A percentile compares a stretch with the other conserved stretches of the same genome.
Conservation (phyloP, 92 coral and sea anemone species). For the Porites cylindrica region DNA sequence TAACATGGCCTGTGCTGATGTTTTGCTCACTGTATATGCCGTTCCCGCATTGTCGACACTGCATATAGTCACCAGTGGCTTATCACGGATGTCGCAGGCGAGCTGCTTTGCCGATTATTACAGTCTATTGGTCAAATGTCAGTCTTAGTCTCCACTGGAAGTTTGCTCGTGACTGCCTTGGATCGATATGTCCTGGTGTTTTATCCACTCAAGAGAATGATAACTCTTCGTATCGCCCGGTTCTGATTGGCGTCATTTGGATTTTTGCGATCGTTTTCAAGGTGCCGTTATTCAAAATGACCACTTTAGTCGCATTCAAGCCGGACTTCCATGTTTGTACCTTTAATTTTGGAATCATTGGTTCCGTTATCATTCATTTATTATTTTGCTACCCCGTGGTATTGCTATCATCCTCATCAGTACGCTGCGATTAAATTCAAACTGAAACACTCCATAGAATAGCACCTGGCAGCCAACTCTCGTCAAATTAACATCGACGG, state of each 20-base stretch:
- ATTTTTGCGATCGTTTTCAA: conserved; percentile 45
- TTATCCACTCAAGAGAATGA: too few relatives aligned
- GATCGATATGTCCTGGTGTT: too few relatives aligned
- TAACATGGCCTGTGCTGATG: too few relatives aligned
- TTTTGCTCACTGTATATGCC: too few relatives aligned
- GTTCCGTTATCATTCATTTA: conserved; percentile 18
- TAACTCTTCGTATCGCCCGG: too few relatives aligned
- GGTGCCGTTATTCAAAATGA: conserved; percentile 47
- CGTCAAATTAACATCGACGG: conserved; percentile 55
- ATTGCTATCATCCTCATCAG: conserved; percentile 37
- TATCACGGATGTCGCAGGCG: conserved; percentile 56
- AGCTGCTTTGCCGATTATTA: neutral
- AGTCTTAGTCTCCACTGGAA: too few relatives aligned
- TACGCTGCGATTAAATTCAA: conserved; percentile 74
- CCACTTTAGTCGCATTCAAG: conserved; percentile 2
- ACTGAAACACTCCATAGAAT: conserved; percentile 51
- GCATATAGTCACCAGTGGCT: conserved; percentile 61
- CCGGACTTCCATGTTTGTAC: conserved; percentile 33
- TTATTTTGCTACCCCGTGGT: conserved; percentile 33
- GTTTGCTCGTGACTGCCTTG: too few relatives aligned
- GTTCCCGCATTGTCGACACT: conserved; percentile 9
- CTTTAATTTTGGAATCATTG: neutral
- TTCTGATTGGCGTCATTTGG: conserved; percentile 55
- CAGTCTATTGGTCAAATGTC: too few relatives aligned
- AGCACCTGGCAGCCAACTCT: conserved; percentile 67